phyloP scores from a whole-genome alignment of 2,888 invertebrate species.

The Dorcus hopei region DNA sequence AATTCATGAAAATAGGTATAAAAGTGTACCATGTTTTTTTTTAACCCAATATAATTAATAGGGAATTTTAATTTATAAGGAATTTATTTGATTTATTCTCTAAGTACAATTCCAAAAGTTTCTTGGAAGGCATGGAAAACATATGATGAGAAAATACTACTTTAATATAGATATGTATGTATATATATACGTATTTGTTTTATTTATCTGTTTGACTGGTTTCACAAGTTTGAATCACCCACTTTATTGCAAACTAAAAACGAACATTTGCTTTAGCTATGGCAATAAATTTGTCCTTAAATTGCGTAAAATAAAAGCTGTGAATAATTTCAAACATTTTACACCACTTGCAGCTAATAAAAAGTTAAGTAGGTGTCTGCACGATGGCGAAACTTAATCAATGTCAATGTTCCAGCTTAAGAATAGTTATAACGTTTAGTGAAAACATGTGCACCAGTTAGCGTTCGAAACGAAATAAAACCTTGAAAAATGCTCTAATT shows the following conservation, averaged over 20 bases:
- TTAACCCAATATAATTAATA: not conserved
- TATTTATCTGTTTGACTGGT: not conserved
- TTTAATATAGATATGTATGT: not conserved
- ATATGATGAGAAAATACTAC: not conserved
- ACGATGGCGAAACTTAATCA: too few species aligned
- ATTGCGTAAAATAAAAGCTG: too few species aligned
- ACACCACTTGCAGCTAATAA: too few species aligned
- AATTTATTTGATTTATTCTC: not conserved
- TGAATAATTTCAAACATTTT: too few species aligned
- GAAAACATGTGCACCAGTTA: not conserved
- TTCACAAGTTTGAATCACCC: too few species aligned
- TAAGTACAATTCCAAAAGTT: not conserved
- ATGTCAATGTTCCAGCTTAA: too few species aligned
- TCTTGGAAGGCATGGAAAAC: not conserved
- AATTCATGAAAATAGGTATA: not conserved
- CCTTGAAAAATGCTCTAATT: constrained; percentile 21
- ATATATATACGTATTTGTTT: not conserved
- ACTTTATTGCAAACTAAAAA: too few species aligned
- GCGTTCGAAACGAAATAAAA: constrained; percentile 1
- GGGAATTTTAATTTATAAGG: not conserved
- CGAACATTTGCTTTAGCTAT: too few species aligned
- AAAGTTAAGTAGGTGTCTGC: too few species aligned
- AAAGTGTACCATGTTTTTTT: too few species aligned
- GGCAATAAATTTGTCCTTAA: too few species aligned
- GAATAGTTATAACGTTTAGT: not conserved